A percentile compares a stretch with the other conserved stretches of the same genome.
Conservation (phyloP, 2,113 vertebrate genomes). For the human (Homo sapiens) region DNA sequence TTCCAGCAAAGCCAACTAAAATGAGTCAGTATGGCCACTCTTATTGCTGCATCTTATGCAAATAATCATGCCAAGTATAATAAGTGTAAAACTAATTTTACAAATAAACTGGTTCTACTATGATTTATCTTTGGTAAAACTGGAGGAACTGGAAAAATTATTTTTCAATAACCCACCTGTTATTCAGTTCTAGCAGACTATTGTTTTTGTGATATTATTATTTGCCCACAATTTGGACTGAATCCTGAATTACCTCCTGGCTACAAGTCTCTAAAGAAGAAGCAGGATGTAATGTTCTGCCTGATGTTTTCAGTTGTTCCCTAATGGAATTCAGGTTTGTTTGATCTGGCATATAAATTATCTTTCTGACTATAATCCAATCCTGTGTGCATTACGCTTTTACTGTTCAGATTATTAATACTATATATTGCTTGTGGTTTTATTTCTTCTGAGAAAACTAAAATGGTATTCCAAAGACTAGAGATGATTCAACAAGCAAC, state of each 20-base stretch:
- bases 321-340: background rate
- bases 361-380: background rate
- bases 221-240: background rate
- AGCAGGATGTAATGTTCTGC: background rate
- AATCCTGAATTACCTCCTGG: background rate
- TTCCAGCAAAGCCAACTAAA: background rate
- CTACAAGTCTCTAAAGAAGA: background rate
- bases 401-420: background rate
- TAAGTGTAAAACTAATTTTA: background rate
- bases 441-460: background rate
- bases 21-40: background rate
- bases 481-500: background rate
- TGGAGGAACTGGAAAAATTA: background rate
- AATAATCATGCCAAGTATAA: background rate
- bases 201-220: background rate
- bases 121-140: background rate
- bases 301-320: background rate
- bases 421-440: background rate
- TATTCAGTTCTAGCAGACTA: background rate
- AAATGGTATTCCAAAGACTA: background rate
- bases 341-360: background rate
- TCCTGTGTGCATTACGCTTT: background rate
- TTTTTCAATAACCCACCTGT: background rate
- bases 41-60: background rate
- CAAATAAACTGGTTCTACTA: background rate